Evolutionary conservation across 2,888 invertebrate genomes (phyloP), one percentile per base, ranked within the genome.

Genomic region (Perizoma flavofasciatum): DNA sequence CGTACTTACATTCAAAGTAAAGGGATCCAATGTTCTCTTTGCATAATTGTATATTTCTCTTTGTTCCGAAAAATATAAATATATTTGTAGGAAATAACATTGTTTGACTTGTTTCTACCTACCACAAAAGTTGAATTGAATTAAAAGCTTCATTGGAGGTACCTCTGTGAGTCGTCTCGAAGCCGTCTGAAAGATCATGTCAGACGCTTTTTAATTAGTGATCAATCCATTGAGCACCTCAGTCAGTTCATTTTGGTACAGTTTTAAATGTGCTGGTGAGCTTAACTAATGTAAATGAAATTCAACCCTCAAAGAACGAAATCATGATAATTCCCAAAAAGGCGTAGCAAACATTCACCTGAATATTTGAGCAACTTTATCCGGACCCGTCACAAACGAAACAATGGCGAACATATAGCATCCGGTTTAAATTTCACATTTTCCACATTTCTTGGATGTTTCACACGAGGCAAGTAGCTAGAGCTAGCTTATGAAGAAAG

Each of bases 351-450:
- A 10, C 5, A 10, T 5, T 4, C 41, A 41, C 4, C 41, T 10
- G 8, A 39, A 49, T 49, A 39, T 49, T 49, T 39, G 8, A 49
- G 32, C 6, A 49, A 37, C 11, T 49, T 22, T 39, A 11, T 49
- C 34, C 47, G 8, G 22, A 5, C 10, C 5, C 49, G 8, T 37
- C 11, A 5, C 37, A 49, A 22, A 39, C 49, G 22, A 39, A 49
- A 49, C 49, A 37, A 49, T 45, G 22, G 7, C 39, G 39, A 37
- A 8, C 37, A 37, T 34, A 32, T 34, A 47, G 3, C 22, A 4
- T 7, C 32, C n/a, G 11, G 49, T 6, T 51, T 51, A 34, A 33
- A 50, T 51, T 44, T 35, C 11, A 35, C 44, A 51, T 44, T 50
- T 44, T 44, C 44, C 41, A 34, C 50, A 4, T 43, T 43, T 35